A percentile compares a stretch with the other conserved stretches of the same genome.
Evolutionary conservation across 2,113 vertebrate species (phyloP).

Genomic region (Laterallus jamaicensis): DNA sequence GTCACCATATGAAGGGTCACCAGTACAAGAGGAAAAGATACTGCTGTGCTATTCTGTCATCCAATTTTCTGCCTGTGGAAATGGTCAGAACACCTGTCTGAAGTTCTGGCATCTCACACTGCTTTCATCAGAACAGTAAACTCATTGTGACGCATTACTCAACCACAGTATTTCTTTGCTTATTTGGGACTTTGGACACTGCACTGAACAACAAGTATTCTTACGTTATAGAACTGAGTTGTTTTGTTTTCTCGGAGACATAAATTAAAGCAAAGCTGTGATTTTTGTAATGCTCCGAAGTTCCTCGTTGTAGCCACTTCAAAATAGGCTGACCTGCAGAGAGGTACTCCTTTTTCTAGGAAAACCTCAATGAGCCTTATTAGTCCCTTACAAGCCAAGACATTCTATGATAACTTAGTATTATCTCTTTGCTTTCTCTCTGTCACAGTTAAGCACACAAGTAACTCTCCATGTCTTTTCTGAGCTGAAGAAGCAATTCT

Average conservation of each 20-base stretch:
- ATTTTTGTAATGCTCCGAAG: neutral
- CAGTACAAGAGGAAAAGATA: neutral
- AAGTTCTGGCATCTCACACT: neutral
- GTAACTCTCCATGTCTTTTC: neutral
- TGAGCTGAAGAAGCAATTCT: neutral
- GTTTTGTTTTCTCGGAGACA: neutral
- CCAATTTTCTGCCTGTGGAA: neutral
- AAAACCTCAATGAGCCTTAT: neutral
- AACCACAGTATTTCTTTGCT: neutral
- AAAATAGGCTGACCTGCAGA: neutral
- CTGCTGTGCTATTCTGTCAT: neutral
- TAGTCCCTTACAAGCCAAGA: neutral
- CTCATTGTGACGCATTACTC: neutral
- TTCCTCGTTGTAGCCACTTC: neutral
- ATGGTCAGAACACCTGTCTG: neutral
- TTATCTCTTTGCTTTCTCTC: neutral
- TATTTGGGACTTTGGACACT: neutral
- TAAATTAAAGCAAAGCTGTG: neutral
- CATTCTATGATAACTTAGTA: neutral
- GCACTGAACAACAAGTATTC: neutral
- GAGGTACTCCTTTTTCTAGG: neutral
- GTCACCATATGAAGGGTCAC: neutral
- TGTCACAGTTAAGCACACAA: neutral
- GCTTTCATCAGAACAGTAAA: neutral
- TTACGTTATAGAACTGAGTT: neutral